These are phyloP conservation scores for Molossus molossus DNA, from an alignment of 2,797 vertebrate genomes.

Conservation along the genomic window DNA sequence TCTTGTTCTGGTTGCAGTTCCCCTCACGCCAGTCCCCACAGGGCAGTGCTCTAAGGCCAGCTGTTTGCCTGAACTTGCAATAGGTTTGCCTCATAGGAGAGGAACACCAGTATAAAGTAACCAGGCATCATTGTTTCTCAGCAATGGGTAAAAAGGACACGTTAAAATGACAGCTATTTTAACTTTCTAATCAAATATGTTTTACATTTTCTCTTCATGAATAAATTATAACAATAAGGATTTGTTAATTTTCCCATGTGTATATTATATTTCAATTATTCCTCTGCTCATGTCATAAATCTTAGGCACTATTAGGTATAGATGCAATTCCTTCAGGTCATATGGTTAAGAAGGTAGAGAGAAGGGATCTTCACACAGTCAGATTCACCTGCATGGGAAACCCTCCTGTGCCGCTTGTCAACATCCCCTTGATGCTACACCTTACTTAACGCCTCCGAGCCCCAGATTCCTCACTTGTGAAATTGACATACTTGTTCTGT, in stretches of 20 bases:
- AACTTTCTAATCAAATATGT: not conserved
- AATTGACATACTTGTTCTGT: not conserved
- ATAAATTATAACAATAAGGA: not conserved
- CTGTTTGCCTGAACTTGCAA: not conserved
- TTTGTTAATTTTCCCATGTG: not conserved
- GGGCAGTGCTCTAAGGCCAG: not conserved
- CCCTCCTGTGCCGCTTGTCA: not conserved
- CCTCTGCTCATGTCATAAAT: not conserved
- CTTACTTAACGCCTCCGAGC: not conserved
- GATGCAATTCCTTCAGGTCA: not conserved
- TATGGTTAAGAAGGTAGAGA: too few relatives aligned
- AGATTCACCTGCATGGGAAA: not conserved
- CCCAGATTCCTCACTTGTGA: not conserved
- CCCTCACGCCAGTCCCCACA: fast-evolving
- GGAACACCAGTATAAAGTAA: not conserved
- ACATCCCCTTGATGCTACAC: not conserved
- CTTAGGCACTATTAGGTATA: not conserved
- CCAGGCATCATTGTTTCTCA: not conserved
- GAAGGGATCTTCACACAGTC: not conserved
- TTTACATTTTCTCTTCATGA: conserved; percentile 3
- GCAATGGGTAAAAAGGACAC: not conserved
- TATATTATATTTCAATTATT: not conserved
- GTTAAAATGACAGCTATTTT: conserved; percentile 3
- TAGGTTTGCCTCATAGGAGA: not conserved
- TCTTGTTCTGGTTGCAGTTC: not conserved